These are phyloP conservation scores for Drosophila sturtevanti DNA, from an alignment of 1,140 invertebrate genomes.

Conservation along the genomic window DNA sequence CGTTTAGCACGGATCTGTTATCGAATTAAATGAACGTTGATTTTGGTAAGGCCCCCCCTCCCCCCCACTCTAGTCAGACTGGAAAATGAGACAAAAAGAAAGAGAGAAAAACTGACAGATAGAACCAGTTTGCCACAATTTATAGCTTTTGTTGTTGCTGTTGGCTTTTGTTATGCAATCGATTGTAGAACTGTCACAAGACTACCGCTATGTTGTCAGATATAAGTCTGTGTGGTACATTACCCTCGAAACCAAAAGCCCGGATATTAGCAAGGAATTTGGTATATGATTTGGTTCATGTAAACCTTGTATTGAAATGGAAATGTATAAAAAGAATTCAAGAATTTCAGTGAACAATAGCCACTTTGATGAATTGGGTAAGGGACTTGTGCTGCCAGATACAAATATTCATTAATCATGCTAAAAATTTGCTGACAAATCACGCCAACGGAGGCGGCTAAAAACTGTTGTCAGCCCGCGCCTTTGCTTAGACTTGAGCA, in stretches of 20 bases:
- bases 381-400: slow-evolving; percentile 46
- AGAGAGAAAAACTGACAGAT: not conserved
- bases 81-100: not conserved
- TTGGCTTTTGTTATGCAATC: slow-evolving; percentile 60
- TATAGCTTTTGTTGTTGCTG: slow-evolving; percentile 24
- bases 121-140: slow-evolving; percentile 46
- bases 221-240: slow-evolving; percentile 35
- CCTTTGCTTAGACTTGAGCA: slow-evolving; percentile 13
- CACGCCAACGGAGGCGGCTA: slow-evolving; percentile 60
- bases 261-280: slow-evolving; percentile 47
- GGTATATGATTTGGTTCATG: not conserved
- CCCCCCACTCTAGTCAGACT: slow-evolving; percentile 20
- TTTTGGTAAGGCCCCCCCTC: slow-evolving; percentile 19
- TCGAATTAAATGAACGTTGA: slow-evolving; percentile 35
- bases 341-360: slow-evolving; percentile 57
- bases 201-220: slow-evolving; percentile 49
- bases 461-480: not conserved
- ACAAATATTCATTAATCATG: slow-evolving; percentile 74
- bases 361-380: not conserved
- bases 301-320: slow-evolving; percentile 14
- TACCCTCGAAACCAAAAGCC: slow-evolving; percentile 52
- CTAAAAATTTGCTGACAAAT: slow-evolving; percentile 73
- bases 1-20: too few species aligned
- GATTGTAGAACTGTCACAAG: slow-evolving; percentile 67
- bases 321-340: slow-evolving; percentile 69